Percentiles rank a stretch among this genome's conserved stretches.
phyloP scores from a whole-genome alignment of 1,140 invertebrate genomes.

The Anastatus disparis region DNA sequence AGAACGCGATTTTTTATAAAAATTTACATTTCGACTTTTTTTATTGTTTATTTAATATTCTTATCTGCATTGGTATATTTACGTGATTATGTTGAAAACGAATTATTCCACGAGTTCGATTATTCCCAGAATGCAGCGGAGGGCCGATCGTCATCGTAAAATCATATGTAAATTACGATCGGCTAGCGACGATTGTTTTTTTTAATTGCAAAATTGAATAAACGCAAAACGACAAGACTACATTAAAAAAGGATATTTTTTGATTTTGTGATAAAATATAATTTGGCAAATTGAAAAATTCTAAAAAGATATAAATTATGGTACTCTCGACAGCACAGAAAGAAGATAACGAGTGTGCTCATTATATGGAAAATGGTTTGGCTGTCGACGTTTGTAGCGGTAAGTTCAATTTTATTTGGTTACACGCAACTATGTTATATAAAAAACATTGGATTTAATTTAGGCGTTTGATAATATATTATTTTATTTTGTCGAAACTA shows the following conservation, averaged over 20 bases:
- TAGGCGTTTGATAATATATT: too few species aligned
- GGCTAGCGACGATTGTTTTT: conserved; percentile 20
- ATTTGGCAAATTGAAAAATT: background rate
- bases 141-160: conserved; percentile 29
- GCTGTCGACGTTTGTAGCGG: conserved; percentile 10
- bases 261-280: background rate
- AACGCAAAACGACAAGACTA: background rate
- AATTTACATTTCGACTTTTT: background rate
- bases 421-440: too few species aligned
- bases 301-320: too few species aligned
- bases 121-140: conserved; percentile 5
- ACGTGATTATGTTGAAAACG: background rate
- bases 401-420: too few species aligned
- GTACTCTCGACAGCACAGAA: conserved; percentile 24
- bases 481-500: too few species aligned
- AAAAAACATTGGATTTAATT: too few species aligned
- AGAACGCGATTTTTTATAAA: background rate
- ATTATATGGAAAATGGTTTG: conserved; percentile 14
- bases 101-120: background rate
- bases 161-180: too few species aligned
- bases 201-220: background rate
- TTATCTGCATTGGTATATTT: background rate
- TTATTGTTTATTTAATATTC: background rate
- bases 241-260: too few species aligned
- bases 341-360: conserved; percentile 13